Base-by-base conservation (phyloP, 2,797 vertebrate genomes). In the Odontamblyopus lacepedii region DNA sequence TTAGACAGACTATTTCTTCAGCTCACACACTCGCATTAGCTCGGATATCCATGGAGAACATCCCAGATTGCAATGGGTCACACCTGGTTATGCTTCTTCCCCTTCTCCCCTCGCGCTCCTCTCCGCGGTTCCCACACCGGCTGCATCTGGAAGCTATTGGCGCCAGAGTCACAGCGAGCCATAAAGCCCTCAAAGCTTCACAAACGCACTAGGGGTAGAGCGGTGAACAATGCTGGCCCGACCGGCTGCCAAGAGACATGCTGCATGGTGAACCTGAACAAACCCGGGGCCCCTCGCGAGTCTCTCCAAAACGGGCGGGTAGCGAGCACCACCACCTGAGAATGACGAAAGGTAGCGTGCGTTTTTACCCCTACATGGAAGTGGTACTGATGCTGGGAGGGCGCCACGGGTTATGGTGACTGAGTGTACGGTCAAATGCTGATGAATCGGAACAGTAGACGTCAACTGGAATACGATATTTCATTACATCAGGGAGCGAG, bases 61-160 rank as follows among this genome's bases (percentile, higher is more conserved):
- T 92, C 89, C 88, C 87, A 85, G 89, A 91, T 85, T 83, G 82
- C 85, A 89, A 91, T 88, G 86, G 89, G 90, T 92, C 91, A 89
- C 92, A 94, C 93, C 92, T 94, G 92, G 92, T 90, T 89, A 88
- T 89, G 84, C 89, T 92, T 93, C 89, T 87, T 87, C 82, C 74
- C 80, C 62, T 41, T 81, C 80, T 85, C 79, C 77, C 80, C 77
- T 85, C 82, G 82, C 70, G 29, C 82, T 85, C 74, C 67, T 29
- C 79, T 87, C 87, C 75, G 86, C 65, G 64, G 84, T 93, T 92
- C 91, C 92, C 93, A 93, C 93, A 92, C 91, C 88, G 87, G 87
- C 86, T 85, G 92, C 93, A 94, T 94, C 92, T 94, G 93, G 92
- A 94, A 94, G 86, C 91, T 78, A 94, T 94, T 92, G 91, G 89